Conservation (phyloP, 2,113 vertebrate species). For the Megaceryle torquata region DNA sequence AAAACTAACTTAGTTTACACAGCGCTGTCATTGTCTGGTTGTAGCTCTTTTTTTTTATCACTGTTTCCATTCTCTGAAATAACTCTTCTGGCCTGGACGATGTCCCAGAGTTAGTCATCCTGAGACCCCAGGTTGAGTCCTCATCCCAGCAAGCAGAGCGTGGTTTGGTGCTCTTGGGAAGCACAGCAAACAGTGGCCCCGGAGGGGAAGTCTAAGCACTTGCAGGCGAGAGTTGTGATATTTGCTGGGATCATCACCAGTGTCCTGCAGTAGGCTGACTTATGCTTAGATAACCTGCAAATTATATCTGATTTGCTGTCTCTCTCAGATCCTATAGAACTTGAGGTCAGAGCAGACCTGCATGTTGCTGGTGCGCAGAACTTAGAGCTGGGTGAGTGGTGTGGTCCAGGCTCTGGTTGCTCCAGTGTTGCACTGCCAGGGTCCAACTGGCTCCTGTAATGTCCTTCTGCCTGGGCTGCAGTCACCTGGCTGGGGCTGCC, state of each 20-base stretch:
- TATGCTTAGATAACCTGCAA: background rate
- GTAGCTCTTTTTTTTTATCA: background rate
- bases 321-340: background rate
- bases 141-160: rapidly evolving
- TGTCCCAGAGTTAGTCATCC: background rate
- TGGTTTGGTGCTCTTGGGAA: background rate
- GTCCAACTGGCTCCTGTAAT: background rate
- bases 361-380: background rate
- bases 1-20: background rate
- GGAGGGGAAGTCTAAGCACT: background rate
- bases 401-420: background rate
- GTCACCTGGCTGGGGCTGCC: background rate
- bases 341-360: background rate
- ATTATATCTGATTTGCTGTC: background rate
- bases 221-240: background rate
- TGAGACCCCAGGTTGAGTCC: background rate
- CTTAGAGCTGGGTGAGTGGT: background rate
- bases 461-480: background rate
- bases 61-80: background rate
- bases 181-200: rapidly evolving
- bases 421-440: rapidly evolving
- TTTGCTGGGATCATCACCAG: background rate
- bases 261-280: background rate
- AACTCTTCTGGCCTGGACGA: background rate
- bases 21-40: background rate